Evolutionary conservation across 2,888 invertebrate genomes (phyloP).

Genomic region (Lysandra coridon): DNA sequence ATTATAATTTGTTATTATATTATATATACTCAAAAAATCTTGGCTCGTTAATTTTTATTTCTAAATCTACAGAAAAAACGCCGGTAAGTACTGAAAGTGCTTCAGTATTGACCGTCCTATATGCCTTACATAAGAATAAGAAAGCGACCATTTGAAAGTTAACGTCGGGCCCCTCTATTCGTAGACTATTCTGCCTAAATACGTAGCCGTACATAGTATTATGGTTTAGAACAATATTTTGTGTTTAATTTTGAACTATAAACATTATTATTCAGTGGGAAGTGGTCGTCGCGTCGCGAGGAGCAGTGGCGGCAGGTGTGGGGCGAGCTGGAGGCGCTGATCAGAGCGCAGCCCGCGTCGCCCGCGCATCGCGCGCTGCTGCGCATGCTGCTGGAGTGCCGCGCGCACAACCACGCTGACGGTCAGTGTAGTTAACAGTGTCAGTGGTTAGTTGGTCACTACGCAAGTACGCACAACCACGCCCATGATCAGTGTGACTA

Average conservation of each 20-base stretch:
- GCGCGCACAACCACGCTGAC: slow-evolving; percentile 65
- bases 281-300: slow-evolving; percentile 83
- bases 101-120: not conserved
- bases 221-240: no score
- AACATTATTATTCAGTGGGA: slow-evolving; percentile 50
- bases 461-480: no score
- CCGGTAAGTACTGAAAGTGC: not conserved
- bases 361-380: slow-evolving; percentile 88
- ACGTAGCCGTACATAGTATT: no score
- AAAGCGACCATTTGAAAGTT: no score
- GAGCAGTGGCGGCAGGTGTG: slow-evolving; percentile 96
- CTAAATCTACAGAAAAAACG: not conserved
- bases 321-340: slow-evolving; percentile 91
- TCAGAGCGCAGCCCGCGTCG: slow-evolving; percentile 89
- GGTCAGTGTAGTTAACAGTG: slow-evolving; percentile 44
- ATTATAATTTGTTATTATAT: no score
- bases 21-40: no score
- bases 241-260: no score
- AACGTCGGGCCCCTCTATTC: no score
- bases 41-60: no score
- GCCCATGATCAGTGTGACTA: no score
- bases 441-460: no score
- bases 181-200: no score
- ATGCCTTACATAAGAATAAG: not conserved
- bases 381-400: slow-evolving; percentile 89